phyloP scores from a whole-genome alignment of 2,797 vertebrate genomes.

The Phrynocephalus guinanensis region DNA sequence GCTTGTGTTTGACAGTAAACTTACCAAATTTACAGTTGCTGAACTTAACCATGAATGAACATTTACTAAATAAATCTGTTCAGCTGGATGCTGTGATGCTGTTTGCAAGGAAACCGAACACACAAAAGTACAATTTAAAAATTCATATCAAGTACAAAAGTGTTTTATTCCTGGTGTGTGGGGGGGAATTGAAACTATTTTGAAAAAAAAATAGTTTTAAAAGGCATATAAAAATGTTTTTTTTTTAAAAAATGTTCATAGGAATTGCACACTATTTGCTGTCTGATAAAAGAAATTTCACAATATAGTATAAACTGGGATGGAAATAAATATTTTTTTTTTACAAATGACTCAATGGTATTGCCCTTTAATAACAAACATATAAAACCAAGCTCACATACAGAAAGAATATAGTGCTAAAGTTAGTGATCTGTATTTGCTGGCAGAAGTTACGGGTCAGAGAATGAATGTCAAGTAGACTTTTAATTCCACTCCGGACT shows the following conservation, averaged over 20 bases:
- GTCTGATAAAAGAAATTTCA: neutral
- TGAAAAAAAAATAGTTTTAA: no score
- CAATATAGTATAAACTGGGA: neutral
- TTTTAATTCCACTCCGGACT: neutral
- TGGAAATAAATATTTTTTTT: neutral
- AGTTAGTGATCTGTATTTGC: neutral
- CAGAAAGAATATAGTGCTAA: neutral
- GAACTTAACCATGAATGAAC: neutral
- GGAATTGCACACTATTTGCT: neutral
- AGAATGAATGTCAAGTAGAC: neutral
- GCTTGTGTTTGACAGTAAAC: neutral
- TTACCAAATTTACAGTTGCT: neutral
- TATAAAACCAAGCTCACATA: neutral
- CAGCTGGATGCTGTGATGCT: neutral
- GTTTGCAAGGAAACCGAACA: neutral
- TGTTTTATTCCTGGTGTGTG: no score
- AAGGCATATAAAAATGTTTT: no score
- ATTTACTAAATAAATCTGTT: neutral
- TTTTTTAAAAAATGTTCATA: no score
- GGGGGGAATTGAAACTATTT: no score
- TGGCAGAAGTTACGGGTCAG: neutral
- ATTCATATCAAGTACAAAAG: neutral
- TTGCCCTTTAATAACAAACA: neutral
- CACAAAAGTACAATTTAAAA: neutral
- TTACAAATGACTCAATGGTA: neutral